Percentiles rank a stretch among this genome's conserved stretches.
These are phyloP conservation scores for Polydrusus cervinus DNA, from an alignment of 2,888 invertebrate species.

Conservation along the genomic window DNA sequence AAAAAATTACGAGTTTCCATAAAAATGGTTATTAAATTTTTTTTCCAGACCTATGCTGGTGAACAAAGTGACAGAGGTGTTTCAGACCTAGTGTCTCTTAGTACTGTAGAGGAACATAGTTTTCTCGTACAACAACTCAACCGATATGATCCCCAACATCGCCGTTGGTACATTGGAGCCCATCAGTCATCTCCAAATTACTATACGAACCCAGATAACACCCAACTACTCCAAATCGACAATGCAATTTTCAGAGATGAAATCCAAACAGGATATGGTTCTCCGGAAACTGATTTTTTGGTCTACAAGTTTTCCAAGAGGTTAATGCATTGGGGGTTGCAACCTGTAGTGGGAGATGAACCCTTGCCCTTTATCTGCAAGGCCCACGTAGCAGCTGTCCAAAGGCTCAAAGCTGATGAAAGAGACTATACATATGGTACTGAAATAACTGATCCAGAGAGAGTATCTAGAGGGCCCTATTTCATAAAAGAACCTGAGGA, in stretches of 20 bases:
- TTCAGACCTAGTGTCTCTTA: conserved; percentile 86
- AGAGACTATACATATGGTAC: conserved; percentile 90
- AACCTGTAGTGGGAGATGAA: conserved; percentile 85
- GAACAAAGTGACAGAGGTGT: conserved; percentile 58
- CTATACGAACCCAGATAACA: conserved; percentile 92
- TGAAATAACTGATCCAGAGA: conserved; percentile 85
- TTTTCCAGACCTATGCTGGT: conserved; percentile 75
- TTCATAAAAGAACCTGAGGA: conserved; percentile 90
- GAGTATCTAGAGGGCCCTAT: conserved; percentile 90
- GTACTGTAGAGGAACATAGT: conserved; percentile 88
- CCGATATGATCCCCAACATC: conserved; percentile 84
- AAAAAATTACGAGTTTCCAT: too few relatives aligned
- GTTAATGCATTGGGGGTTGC: conserved; percentile 88
- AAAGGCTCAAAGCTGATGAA: conserved; percentile 82
- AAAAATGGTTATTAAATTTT: background rate
- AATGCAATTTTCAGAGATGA: conserved; percentile 85
- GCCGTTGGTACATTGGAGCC: conserved; percentile 90
- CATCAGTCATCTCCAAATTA: conserved; percentile 82
- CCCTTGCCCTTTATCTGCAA: conserved; percentile 90
- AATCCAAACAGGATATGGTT: conserved; percentile 60
- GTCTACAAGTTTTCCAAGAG: conserved; percentile 84
- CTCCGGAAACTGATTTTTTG: conserved; percentile 79
- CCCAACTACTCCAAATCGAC: conserved; percentile 84
- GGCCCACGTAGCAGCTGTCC: conserved; percentile 83
- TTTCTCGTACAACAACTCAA: conserved; percentile 89